Conservation (phyloP, 2,797 vertebrate genomes). For the Erpetoichthys calabaricus region DNA sequence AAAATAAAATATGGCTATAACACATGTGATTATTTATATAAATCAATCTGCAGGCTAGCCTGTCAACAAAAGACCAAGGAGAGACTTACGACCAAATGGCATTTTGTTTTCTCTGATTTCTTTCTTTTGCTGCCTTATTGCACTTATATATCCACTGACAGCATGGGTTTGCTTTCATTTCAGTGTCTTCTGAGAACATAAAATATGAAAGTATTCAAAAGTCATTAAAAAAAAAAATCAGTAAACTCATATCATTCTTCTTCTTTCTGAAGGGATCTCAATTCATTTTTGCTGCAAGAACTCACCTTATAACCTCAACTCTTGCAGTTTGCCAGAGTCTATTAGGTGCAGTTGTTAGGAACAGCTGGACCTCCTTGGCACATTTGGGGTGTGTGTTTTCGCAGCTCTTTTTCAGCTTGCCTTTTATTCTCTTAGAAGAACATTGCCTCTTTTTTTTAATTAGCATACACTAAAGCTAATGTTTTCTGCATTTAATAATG, state of each 20-base stretch:
- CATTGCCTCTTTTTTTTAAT: no score
- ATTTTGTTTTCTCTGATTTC: neutral
- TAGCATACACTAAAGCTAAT: no score
- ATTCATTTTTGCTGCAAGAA: conserved; percentile 46
- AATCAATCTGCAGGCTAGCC: neutral
- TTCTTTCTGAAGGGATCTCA: conserved; percentile 36
- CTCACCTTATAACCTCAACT: conserved; percentile 46
- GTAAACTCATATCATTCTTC: conserved; percentile 32
- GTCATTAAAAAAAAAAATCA: conserved; percentile 43
- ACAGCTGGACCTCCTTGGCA: conserved; percentile 11
- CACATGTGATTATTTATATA: neutral
- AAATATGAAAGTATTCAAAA: conserved; percentile 22
- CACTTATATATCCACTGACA: conserved; percentile 11
- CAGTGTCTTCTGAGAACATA: conserved; percentile 45
- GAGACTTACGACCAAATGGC: neutral
- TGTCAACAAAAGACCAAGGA: neutral
- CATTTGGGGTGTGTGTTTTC: no score
- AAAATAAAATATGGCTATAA: conserved; percentile 1
- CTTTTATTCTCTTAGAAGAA: no score
- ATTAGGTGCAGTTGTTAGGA: conserved; percentile 41
- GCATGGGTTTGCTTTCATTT: conserved; percentile 30
- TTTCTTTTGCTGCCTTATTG: conserved; percentile 9
- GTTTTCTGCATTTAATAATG: no score
- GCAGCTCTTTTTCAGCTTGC: no score
- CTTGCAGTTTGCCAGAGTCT: conserved; percentile 49